These are phyloP conservation scores for Laspeyria flexula DNA, from an alignment of 2,888 invertebrate species.

Conservation along the genomic window DNA sequence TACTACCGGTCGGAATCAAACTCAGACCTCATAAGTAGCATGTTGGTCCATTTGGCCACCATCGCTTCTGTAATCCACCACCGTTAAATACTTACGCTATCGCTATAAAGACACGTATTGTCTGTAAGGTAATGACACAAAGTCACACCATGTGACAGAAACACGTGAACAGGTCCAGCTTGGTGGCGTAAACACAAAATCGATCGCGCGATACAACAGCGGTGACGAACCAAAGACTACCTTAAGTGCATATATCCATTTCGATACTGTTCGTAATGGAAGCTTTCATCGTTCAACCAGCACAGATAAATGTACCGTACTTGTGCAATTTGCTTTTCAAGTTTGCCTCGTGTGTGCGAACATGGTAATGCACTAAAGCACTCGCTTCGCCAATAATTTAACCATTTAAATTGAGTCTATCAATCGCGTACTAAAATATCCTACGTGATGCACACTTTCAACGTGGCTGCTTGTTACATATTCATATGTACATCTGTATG, in stretches of 20 bases:
- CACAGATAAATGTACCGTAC: constrained; percentile 73
- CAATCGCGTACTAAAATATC: constrained; percentile 57
- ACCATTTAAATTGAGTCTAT: constrained; percentile 64
- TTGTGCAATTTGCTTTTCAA: constrained; percentile 77
- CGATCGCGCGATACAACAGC: constrained; percentile 47
- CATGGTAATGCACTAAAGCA: constrained; percentile 72
- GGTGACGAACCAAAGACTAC: constrained; percentile 55
- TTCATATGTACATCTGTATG: constrained; percentile 42
- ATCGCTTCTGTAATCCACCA: too few relatives aligned
- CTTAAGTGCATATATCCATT: constrained; percentile 80
- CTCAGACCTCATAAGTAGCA: too few relatives aligned
- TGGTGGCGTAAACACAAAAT: constrained; percentile 51
- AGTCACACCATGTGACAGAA: constrained; percentile 16
- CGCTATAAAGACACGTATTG: constrained; percentile 18
- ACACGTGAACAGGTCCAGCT: constrained; percentile 17
- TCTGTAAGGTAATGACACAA: constrained; percentile 29
- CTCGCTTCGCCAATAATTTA: constrained; percentile 61
- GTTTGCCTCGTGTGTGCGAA: constrained; percentile 61
- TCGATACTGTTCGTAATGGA: constrained; percentile 68
- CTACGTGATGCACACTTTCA: constrained; percentile 39
- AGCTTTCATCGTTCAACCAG: constrained; percentile 71
- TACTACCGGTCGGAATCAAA: too few relatives aligned
- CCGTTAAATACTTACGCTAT: too few relatives aligned
- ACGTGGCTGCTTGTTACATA: constrained; percentile 40
- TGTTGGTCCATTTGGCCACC: too few relatives aligned